Conservation (phyloP, 2,113 vertebrate genomes). For the Poeciliopsis retropinna region DNA sequence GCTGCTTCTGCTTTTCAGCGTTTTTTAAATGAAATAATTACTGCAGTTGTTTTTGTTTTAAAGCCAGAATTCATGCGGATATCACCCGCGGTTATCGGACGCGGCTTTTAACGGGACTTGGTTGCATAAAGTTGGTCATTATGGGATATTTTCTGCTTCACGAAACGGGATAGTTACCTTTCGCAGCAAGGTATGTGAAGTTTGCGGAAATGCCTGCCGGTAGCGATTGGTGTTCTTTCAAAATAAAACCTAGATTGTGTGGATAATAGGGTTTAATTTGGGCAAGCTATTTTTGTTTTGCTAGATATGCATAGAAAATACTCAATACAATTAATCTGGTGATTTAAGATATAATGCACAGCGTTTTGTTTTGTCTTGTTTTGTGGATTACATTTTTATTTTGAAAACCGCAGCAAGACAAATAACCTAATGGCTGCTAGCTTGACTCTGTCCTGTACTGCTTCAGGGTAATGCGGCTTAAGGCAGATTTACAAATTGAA, state of each 20-base stretch:
- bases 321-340: background rate
- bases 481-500: constrained; percentile 57
- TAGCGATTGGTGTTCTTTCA: background rate
- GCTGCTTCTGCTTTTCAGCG: background rate
- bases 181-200: constrained; percentile 17
- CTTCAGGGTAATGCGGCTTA: constrained; percentile 79
- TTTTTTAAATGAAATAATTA: constrained; percentile 1
- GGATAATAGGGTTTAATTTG: background rate
- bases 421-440: accelerated
- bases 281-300: background rate
- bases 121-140: background rate
- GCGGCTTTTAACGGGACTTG: background rate
- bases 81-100: background rate
- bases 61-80: background rate
- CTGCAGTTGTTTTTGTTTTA: background rate
- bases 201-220: background rate
- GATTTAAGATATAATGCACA: background rate
- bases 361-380: background rate
- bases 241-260: constrained; percentile 34
- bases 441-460: constrained; percentile 59
- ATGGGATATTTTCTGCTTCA: background rate
- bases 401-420: constrained; percentile 1
- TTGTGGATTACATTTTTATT: constrained; percentile 17
- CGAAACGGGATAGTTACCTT: constrained; percentile 32
- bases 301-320: background rate